Evolutionary conservation across 2,113 vertebrate genomes (phyloP).

Genomic region (Nycticorax nycticorax): DNA sequence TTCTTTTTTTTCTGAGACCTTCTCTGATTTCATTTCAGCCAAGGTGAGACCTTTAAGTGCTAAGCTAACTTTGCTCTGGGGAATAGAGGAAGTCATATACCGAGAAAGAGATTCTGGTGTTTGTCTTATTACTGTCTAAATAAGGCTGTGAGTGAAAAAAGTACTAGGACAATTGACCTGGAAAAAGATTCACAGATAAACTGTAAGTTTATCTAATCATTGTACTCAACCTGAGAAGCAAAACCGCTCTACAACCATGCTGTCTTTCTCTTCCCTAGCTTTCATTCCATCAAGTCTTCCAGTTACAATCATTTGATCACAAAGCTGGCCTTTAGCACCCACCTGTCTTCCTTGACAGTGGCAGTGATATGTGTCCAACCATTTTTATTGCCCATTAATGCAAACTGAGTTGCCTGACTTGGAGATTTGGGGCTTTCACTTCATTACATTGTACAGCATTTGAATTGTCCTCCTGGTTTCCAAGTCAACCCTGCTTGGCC

Average conservation of each 20-base stretch:
- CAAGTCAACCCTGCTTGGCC: neutral
- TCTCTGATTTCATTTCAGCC: neutral
- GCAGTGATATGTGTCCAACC: neutral
- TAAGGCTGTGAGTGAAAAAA: neutral
- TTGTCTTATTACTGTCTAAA: neutral
- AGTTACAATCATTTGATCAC: neutral
- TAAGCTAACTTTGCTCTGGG: neutral
- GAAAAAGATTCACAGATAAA: neutral
- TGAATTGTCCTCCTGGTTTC: neutral
- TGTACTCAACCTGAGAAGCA: neutral
- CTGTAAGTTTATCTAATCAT: neutral
- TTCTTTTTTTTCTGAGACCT: neutral
- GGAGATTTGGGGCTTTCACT: neutral
- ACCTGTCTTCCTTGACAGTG: neutral
- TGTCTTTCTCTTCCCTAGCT: neutral
- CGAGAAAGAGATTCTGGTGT: neutral
- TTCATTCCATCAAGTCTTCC: neutral
- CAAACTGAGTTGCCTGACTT: neutral
- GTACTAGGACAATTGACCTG: neutral
- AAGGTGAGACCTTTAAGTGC: neutral
- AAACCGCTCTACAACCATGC: neutral
- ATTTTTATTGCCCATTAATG: neutral
- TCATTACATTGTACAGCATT: neutral
- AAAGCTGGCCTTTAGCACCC: neutral
- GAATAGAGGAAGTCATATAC: neutral